Evolutionary conservation across 2,113 vertebrate species (phyloP).

Genomic region (Mobula birostris): DNA sequence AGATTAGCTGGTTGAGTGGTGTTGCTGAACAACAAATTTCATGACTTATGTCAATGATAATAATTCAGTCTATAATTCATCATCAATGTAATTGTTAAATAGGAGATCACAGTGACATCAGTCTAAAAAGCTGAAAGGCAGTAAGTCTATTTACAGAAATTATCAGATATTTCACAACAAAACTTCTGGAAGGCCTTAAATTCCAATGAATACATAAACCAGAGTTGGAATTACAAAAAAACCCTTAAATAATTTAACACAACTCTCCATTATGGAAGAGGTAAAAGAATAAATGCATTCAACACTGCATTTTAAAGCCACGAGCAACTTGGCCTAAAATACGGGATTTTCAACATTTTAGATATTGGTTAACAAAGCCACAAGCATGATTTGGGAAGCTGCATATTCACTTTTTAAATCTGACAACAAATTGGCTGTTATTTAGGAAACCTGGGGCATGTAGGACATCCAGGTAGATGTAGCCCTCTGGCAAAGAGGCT

Average conservation of each 20-base stretch:
- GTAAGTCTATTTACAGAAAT: not conserved
- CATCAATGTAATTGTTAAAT: not conserved
- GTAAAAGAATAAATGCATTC: not conserved
- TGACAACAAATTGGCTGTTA: not conserved
- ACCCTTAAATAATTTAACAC: not conserved
- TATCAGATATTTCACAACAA: not conserved
- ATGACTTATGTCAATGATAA: too few relatives aligned
- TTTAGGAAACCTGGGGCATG: too few relatives aligned
- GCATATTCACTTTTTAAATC: not conserved
- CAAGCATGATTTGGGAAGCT: not conserved
- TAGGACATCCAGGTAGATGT: too few relatives aligned
- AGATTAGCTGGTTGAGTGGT: too few relatives aligned
- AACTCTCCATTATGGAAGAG: not conserved
- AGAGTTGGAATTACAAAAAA: not conserved
- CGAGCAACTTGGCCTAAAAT: not conserved
- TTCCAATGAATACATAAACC: not conserved
- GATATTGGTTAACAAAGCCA: not conserved
- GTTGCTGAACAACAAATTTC: too few relatives aligned
- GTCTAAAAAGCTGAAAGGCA: not conserved
- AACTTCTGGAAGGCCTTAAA: not conserved
- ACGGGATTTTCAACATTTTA: not conserved
- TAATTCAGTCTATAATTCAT: not conserved
- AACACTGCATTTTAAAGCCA: not conserved
- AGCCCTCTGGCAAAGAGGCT: too few relatives aligned
- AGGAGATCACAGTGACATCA: not conserved